Evolutionary conservation across 2,797 vertebrate genomes (phyloP), one percentile per base, ranked within the genome.

Genomic region (Muraenolepis orangiensis): DNA sequence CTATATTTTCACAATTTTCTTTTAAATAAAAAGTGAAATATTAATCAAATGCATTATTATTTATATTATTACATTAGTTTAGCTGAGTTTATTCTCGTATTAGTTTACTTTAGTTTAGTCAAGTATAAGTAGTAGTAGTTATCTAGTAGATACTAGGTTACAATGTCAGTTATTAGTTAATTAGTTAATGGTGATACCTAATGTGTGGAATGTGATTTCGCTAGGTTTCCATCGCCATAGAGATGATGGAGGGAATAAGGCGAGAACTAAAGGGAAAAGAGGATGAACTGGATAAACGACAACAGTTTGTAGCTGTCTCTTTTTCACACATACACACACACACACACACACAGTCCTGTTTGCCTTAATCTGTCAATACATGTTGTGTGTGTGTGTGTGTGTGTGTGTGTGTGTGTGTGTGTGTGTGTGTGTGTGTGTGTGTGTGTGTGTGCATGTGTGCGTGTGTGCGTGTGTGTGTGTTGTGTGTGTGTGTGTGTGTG

Each of bases 171-270:
- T 11, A 26, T n/a, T 13, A 64, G 1, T 57, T 20, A n/a, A 11
- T 64, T 20, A n/a, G 23, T 64, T 3, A 26, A 23, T 26, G 57
- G 57, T 26, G 57, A 12, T 64, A 64, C 12, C 12, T 11, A 26
- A 64, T 64, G 57, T 64, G 23, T 13, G 13, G 57, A 64, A 26
- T 26, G 23, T 64, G 23, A 64, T 64, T 26, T 64, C 10, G 23
- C 10, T 12, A 90, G 89, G 82, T 89, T 0, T 82, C 81, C 1
- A 87, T 78, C 10, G 86, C 89, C 6, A 4, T 78, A 79, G 86
- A 87, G 79, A 88, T 90, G 89, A 88, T 83, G 86, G 77, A 85
- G 71, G 29, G 30, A 13, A 0, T 91, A 4, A 85, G 78, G 76
- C 72, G 66, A 0, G 83, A 88, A 0, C 84, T 90, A 73, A 57